Evolutionary conservation across 2,113 vertebrate species (phyloP).

Genomic region (Camelus dromedarius): DNA sequence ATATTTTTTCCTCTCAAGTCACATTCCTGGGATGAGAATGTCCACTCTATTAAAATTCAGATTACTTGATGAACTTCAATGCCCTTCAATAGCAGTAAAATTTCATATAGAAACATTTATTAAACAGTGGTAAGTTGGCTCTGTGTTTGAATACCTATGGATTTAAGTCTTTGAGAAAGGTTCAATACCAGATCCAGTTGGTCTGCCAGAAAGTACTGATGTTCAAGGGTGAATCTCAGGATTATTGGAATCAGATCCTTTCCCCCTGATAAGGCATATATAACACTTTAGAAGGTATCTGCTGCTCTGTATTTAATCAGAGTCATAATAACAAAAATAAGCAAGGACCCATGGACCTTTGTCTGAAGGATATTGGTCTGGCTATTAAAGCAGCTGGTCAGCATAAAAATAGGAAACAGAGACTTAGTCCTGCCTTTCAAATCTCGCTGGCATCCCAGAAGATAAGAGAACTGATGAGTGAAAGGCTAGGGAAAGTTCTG

Average conservation of each 20-base stretch:
- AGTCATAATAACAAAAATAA: conserved; percentile 36
- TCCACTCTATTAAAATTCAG: conserved; percentile 11
- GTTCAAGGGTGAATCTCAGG: neutral
- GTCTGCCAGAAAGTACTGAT: neutral
- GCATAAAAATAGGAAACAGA: conserved; percentile 22
- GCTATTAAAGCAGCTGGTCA: conserved; percentile 28
- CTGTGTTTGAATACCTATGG: neutral
- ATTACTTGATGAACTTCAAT: neutral
- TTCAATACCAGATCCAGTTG: neutral
- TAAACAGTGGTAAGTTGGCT: neutral
- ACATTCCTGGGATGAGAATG: neutral
- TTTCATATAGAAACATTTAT: neutral
- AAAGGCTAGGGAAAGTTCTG: neutral
- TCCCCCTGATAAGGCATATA: neutral
- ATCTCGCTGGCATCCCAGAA: neutral
- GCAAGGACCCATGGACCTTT: neutral
- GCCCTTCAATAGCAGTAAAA: neutral
- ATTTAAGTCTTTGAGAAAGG: neutral
- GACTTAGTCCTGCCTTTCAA: neutral
- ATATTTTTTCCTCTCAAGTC: neutral
- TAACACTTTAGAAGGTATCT: neutral
- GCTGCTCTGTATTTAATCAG: conserved; percentile 14
- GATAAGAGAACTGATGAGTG: neutral
- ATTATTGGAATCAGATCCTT: neutral
- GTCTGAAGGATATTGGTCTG: conserved; percentile 26